Evolutionary conservation across 2,113 vertebrate species (phyloP), one percentile per base, ranked within the genome.

Genomic region (Acanthisitta chloris): DNA sequence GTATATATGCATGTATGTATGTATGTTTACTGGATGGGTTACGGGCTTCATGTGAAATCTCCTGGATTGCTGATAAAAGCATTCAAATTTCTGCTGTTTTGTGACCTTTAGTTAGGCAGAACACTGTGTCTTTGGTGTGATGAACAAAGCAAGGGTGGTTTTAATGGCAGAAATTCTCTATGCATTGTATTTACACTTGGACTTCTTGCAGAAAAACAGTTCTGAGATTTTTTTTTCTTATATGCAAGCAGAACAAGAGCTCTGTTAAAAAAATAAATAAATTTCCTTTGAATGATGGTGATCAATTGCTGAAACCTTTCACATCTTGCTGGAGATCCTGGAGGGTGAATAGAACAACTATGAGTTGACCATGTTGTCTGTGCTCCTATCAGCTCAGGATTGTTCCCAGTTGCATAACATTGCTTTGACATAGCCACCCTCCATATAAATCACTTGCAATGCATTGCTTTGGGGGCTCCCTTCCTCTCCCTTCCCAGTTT

Each of bases 21-120:
- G 29, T 73, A 40, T 72, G n/a, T 66, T 92, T 81, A 42, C 45
- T 65, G 65, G 8, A 33, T 45, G 34, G 6, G 14, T 65, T 69
- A 49, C 58, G 70, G 80, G 85, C 59, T 66, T 69, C 69, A 59
- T 51, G 33, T 29, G 57, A 79, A 55, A 62, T 62, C 51, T 70
- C 48, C 25, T 34, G 91, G 51, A 91, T 65, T 40, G 29, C 71
- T 18, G 58, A 82, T 48, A 43, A 61, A 86, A 64, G 43, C 67
- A 80, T 79, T 74, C 81, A 36, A 19, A 92, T 94, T 85, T 82
- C 62, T 74, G 73, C 65, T 88, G 69, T n/a, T 70, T 67, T 51
- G 14, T 73, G 92, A 88, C 92, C 90, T 92, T 94, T 77, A 57
- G 48, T 78, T 66, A 69, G 61, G 67, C 71, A 81, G 78, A 80